Conservation (phyloP, 1,140 invertebrate genomes). For the Lepeophtheirus salmonis region DNA sequence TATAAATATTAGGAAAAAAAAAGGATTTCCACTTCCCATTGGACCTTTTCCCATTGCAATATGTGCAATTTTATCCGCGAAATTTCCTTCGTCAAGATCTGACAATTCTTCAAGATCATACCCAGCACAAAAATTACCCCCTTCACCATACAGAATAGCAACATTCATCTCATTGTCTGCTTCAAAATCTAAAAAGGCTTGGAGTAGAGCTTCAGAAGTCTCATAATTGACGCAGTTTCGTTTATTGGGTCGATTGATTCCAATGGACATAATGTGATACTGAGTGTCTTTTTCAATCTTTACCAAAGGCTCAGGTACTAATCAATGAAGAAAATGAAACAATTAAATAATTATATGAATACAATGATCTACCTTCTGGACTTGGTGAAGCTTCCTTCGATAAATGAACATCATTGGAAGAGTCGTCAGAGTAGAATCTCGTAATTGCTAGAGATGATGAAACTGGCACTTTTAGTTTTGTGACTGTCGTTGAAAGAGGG, state of each 20-base stretch:
- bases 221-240: conserved; percentile 54
- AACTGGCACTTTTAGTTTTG: too few relatives aligned
- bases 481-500: too few relatives aligned
- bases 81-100: conserved; percentile 35
- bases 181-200: conserved; percentile 57
- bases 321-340: too few relatives aligned
- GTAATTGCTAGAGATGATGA: too few relatives aligned
- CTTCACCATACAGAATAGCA: conserved; percentile 62
- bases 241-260: conserved; percentile 60
- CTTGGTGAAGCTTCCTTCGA: too few relatives aligned
- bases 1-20: too few relatives aligned
- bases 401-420: conserved; percentile 5
- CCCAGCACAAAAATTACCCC: conserved; percentile 75
- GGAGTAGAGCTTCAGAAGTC: conserved; percentile 42
- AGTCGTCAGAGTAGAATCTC: background rate
- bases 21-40: too few relatives aligned
- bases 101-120: conserved; percentile 45
- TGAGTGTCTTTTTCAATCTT: conserved; percentile 37
- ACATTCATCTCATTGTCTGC: conserved; percentile 43
- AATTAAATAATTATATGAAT: too few relatives aligned
- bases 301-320: conserved; percentile 25
- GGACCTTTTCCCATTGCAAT: conserved; percentile 23
- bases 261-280: conserved; percentile 44
- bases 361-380: too few relatives aligned
- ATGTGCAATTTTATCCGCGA: conserved; percentile 21